Conservation (phyloP, 2,797 vertebrate species). For the Coregonus ussuriensis region DNA sequence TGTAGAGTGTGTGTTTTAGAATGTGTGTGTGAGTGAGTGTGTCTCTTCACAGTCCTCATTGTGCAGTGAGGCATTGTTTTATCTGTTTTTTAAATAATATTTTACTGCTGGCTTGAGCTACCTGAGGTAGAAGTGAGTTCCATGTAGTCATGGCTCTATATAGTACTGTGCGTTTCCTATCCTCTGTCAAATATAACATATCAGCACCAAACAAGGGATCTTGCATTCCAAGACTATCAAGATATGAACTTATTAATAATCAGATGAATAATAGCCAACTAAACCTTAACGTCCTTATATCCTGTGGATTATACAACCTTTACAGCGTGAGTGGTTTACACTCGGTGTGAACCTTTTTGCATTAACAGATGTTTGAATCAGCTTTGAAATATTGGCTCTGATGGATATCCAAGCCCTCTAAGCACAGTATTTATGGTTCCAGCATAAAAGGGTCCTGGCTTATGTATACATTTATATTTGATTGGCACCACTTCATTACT, state of each 20-base stretch:
- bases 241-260: conserved; percentile 64
- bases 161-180: too few species aligned
- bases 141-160: too few species aligned
- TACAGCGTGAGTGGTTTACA: conserved; percentile 42
- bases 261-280: conserved; percentile 53
- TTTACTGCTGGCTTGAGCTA: too few species aligned
- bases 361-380: conserved; percentile 70
- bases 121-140: too few species aligned
- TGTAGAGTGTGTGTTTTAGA: too few species aligned
- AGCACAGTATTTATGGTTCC: conserved; percentile 65
- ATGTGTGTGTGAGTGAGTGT: too few species aligned
- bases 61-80: too few species aligned
- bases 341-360: conserved; percentile 35
- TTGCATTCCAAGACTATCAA: conserved; percentile 32
- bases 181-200: too few species aligned
- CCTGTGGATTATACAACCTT: conserved; percentile 44
- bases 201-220: conserved; percentile 13
- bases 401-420: conserved; percentile 63
- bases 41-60: too few species aligned
- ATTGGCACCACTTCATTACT: conserved; percentile 76
- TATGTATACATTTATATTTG: conserved; percentile 73
- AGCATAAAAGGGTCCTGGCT: conserved; percentile 65
- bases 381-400: conserved; percentile 69
- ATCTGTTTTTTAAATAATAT: too few species aligned
- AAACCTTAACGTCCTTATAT: conserved; percentile 44